Conservation (phyloP, 1,140 invertebrate genomes). For the Danaus melanippus region DNA sequence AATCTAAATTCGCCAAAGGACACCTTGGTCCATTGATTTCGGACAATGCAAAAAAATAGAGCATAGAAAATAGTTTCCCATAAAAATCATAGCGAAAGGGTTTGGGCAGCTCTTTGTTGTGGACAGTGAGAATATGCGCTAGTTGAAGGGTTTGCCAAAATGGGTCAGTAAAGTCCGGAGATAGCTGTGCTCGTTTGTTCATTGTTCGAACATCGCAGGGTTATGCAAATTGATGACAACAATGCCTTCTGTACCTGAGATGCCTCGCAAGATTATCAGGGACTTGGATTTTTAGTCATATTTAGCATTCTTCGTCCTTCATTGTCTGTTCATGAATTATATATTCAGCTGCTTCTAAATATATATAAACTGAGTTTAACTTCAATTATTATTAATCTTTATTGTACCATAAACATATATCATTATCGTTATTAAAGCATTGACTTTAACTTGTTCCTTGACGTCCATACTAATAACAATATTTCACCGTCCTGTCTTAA, state of each 20-base stretch:
- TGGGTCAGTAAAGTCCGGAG: constrained; percentile 57
- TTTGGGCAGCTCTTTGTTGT: constrained; percentile 50
- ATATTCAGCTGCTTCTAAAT: no score
- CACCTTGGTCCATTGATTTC: constrained; percentile 45
- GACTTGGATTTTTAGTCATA: constrained; percentile 16
- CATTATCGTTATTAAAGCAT: no score
- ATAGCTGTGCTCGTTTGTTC: constrained; percentile 26
- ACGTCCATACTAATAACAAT: no score
- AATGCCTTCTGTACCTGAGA: constrained; percentile 43
- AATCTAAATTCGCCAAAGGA: constrained; percentile 62
- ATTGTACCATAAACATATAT: no score
- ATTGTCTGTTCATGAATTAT: no score
- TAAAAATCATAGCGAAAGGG: constrained; percentile 63
- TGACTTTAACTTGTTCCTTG: no score
- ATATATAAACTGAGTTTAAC: no score
- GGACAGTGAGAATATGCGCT: constrained; percentile 61
- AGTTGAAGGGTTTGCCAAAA: constrained; percentile 42
- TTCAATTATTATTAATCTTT: no score
- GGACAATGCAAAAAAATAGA: constrained; percentile 70
- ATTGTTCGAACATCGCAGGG: constrained; percentile 52
- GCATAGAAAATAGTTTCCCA: constrained; percentile 60
- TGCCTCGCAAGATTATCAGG: constrained; percentile 23
- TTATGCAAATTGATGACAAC: constrained; percentile 58
- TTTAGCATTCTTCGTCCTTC: constrained; percentile 5
- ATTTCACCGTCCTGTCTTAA: no score